Evolutionary conservation across 1,140 invertebrate genomes (phyloP).

Genomic region (Trialeurodes vaporariorum): DNA sequence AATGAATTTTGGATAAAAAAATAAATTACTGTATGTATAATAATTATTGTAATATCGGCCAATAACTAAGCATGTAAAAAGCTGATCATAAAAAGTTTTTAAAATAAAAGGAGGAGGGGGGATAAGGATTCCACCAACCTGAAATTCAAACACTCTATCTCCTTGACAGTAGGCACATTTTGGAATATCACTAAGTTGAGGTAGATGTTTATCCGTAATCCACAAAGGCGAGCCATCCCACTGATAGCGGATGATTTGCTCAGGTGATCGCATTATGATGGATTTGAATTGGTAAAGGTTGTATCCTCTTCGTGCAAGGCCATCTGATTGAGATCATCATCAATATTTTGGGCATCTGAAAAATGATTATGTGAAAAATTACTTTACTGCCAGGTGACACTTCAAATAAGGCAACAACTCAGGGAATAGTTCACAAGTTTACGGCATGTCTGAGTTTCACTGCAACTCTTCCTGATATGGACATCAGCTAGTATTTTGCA

Average conservation of each 20-base stretch:
- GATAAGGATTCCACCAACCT: too few species aligned
- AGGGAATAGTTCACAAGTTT: too few species aligned
- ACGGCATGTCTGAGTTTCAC: too few species aligned
- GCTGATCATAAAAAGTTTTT: too few species aligned
- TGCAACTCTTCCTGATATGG: too few species aligned
- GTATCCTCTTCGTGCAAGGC: constrained; percentile 52
- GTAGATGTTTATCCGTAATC: constrained; percentile 48
- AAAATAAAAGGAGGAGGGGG: too few species aligned
- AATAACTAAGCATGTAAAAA: too few species aligned
- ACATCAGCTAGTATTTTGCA: too few species aligned
- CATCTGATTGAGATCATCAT: constrained; percentile 48
- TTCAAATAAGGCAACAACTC: too few species aligned
- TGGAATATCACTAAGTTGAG: constrained; percentile 45
- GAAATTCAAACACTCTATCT: constrained; percentile 80
- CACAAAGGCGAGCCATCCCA: constrained; percentile 63
- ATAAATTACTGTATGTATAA: too few species aligned
- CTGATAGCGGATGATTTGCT: constrained; percentile 76
- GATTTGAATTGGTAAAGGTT: constrained; percentile 55
- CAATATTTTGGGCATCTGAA: constrained; percentile 38
- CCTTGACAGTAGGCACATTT: constrained; percentile 61
- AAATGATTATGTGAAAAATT: constrained; percentile 16
- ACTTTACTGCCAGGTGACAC: constrained; percentile 11
- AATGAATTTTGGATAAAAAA: too few species aligned
- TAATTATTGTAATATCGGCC: too few species aligned
- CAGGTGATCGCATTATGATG: constrained; percentile 44